These are phyloP conservation scores for Hylia prasina DNA, from an alignment of 2,113 vertebrate genomes.

Conservation along the genomic window DNA sequence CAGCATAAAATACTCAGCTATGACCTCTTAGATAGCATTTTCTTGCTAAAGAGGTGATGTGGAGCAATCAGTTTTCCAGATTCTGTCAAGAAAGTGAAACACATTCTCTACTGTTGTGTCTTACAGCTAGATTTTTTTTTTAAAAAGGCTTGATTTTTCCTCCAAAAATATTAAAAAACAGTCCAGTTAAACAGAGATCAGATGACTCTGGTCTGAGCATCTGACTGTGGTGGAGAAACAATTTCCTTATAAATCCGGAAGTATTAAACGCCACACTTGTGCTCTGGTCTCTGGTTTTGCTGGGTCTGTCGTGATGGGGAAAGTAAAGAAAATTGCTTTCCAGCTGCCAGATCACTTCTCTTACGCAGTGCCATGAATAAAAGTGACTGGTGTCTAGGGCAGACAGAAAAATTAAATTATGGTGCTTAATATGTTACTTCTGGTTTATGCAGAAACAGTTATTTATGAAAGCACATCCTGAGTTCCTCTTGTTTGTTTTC, in stretches of 20 bases:
- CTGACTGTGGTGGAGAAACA: not conserved
- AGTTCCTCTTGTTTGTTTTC: not conserved
- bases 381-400: not conserved
- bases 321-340: not conserved
- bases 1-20: not conserved
- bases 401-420: constrained; percentile 44
- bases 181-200: not conserved
- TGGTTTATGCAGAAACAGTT: not conserved
- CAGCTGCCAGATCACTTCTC: not conserved
- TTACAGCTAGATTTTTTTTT: not conserved
- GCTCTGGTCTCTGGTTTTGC: not conserved
- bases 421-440: constrained; percentile 14
- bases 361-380: fast-evolving
- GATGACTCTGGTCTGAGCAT: not conserved
- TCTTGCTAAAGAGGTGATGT: not conserved
- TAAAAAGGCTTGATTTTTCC: not conserved
- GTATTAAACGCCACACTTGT: not conserved
- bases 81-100: not conserved
- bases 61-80: not conserved
- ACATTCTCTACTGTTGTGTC: not conserved
- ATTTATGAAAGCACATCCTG: not conserved
- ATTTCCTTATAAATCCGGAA: not conserved
- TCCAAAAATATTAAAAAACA: not conserved
- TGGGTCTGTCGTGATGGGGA: not conserved
- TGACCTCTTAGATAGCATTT: not conserved